Evolutionary conservation across 2,888 invertebrate genomes (phyloP), one percentile per base, ranked within the genome.

Genomic region (Anagyrus pseudococci): DNA sequence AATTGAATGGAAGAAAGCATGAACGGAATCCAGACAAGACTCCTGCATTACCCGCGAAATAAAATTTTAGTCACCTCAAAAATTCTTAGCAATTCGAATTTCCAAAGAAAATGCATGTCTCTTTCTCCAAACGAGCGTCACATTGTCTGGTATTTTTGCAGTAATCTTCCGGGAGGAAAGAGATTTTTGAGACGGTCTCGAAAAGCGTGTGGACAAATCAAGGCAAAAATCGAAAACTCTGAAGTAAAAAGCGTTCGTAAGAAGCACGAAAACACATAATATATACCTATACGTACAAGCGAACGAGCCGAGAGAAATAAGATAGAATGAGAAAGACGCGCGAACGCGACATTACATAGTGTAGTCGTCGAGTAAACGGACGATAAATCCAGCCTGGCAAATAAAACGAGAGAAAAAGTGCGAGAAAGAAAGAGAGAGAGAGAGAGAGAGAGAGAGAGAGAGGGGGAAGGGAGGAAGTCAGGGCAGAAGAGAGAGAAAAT

Each of bases 341-440:
- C 19, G 48, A 22, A 33, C 19, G 43, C 25, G 23, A 46, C 17
- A 23, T 50, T 55, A 70, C 58, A 60, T 63, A 59, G 68, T 69
- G 64, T 57, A 67, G 69, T 71, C 70, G 70, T 68, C 70, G 71
- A 69, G 72, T 73, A 71, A 74, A 72, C 71, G 72, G 71, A 72
- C 74, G 73, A 71, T 73, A 72, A 73, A 74, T 75, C 69, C 69
- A 58, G 62, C 66, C 58, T 59, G 71, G 69, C 66, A 72, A 76
- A 75, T 75, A 74, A 74, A 74, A 73, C 69, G 71, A 69, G 68
- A 64, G 23, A 1, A 22, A 20, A 20, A 15, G 17, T 15, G 7
- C 13, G 3, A 19, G 22, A 20, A 47, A 6, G 25, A 58, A 19
- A 29, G n/a, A 40, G 46, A 19, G 25, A 20, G 47, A 20, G 19